Evolutionary conservation across 2,888 invertebrate species (phyloP), one percentile per base, ranked within the genome.

Genomic region (Junonia oenone): DNA sequence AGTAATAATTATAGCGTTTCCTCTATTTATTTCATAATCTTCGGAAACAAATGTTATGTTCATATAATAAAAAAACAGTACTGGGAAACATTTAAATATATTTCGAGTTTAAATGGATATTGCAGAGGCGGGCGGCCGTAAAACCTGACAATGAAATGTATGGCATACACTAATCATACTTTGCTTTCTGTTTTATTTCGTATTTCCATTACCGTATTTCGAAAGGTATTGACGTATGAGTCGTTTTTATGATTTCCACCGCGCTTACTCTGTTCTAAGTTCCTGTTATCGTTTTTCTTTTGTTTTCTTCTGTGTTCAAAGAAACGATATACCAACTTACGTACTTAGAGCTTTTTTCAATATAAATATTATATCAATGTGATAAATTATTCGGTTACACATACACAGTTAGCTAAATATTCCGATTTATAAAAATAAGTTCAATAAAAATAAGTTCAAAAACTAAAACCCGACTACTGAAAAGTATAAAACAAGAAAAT

Each of bases 131-230:
- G 65, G 73, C 72, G 75, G 81, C 75, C 78, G 82, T 88, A 87
- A 86, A 86, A 68, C 76, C 76, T 75, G 80, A 76, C 85, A 85
- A 84, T 83, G 83, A 83, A 83, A 83, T 83, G 71, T 83, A 81
- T 76, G 80, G 83, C 83, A 80, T 81, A 84, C 86, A 88, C 89
- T 89, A 88, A 88, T 89, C 87, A 88, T 86, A 88, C 86, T 88
- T 85, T 90, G 87, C 87, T 87, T 89, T 88, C 86, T 86, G 86
- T 89, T 89, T 89, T 90, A 90, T 88, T 88, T 85, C 87, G 81
- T 81, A 88, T 90, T 89, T 90, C 89, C 89, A 89, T 90, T 90
- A 89, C 81, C 85, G 83, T 89, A 89, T 88, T 89, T 88, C 89
- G 88, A 85, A 87, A 88, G 78, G 85, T 89, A 90, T 89, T 89